Evolutionary conservation across 2,888 invertebrate species (phyloP).

Genomic region (Mesorhabditis sp.): DNA sequence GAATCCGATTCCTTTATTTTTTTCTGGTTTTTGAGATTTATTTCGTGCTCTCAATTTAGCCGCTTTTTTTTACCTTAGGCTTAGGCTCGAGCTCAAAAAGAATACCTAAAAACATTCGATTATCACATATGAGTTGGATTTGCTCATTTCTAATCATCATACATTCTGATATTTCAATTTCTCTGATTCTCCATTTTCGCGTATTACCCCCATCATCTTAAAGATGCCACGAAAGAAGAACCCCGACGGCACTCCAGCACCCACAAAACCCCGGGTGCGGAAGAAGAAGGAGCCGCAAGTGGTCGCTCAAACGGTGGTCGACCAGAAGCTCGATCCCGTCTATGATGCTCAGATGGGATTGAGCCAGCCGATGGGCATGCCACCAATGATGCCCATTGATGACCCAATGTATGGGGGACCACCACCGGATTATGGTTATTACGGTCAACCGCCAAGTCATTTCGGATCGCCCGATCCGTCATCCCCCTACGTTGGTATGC

Average conservation of each 20-base stretch:
- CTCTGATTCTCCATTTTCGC: neutral
- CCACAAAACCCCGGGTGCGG: slow-evolving; percentile 31
- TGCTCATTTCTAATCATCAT: too few relatives aligned
- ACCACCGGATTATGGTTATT: slow-evolving; percentile 17
- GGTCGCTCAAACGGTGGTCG: neutral
- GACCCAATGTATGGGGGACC: slow-evolving; percentile 1
- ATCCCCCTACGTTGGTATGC: slow-evolving; percentile 24
- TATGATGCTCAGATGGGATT: slow-evolving; percentile 1
- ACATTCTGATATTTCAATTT: too few relatives aligned
- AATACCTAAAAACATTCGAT: too few relatives aligned
- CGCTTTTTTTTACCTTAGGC: too few relatives aligned
- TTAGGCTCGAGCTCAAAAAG: too few relatives aligned
- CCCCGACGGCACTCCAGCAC: slow-evolving; percentile 31
- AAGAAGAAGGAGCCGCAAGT: slow-evolving; percentile 29
- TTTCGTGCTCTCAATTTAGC: too few relatives aligned
- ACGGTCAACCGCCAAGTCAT: slow-evolving; percentile 25
- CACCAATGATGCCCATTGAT: slow-evolving; percentile 7
- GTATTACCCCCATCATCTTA: neutral
- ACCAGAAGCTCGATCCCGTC: slow-evolving; percentile 3
- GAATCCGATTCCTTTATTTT: too few relatives aligned
- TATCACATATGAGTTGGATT: too few relatives aligned
- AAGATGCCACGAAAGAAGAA: slow-evolving; percentile 37
- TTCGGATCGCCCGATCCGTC: slow-evolving; percentile 27
- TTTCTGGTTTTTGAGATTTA: too few relatives aligned
- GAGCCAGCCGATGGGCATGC: neutral